Evolutionary conservation across 2,797 vertebrate genomes (phyloP).

Genomic region (Odontamblyopus rebecca): DNA sequence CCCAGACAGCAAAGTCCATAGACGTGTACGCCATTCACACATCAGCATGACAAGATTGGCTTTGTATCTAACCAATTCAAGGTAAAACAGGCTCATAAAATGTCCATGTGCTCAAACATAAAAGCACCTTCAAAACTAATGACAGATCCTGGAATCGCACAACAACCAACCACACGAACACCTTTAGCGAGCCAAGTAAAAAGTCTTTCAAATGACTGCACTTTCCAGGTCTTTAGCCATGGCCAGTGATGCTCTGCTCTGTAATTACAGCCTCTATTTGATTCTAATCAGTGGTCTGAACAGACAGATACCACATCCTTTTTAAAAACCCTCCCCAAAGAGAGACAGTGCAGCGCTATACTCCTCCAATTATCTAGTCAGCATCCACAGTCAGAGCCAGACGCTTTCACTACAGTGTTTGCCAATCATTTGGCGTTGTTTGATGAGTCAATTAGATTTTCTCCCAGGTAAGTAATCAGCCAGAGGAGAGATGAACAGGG

Average conservation of each 20-base stretch:
- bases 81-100: not conserved
- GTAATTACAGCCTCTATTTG: constrained; percentile 70
- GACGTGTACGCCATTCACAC: no score
- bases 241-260: constrained; percentile 53
- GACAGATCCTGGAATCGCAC: no score
- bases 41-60: not conserved
- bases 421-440: constrained; percentile 48
- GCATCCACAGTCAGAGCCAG: constrained; percentile 58
- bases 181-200: constrained; percentile 37
- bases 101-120: not conserved
- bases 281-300: constrained; percentile 65
- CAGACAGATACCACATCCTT: constrained; percentile 63
- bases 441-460: constrained; percentile 77
- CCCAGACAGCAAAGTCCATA: no score
- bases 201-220: constrained; percentile 43
- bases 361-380: constrained; percentile 67
- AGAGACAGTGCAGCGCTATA: constrained; percentile 47
- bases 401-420: constrained; percentile 68
- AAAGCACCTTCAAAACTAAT: not conserved
- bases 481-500: constrained; percentile 60
- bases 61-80: not conserved
- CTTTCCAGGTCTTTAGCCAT: constrained; percentile 45
- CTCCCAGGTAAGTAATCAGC: constrained; percentile 75
- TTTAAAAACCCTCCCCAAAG: constrained; percentile 62
- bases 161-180: not conserved